Percentiles rank a stretch among this genome's conserved stretches.
Evolutionary conservation across 1,140 invertebrate species (phyloP).

Genomic region (Aradophagus sp.): DNA sequence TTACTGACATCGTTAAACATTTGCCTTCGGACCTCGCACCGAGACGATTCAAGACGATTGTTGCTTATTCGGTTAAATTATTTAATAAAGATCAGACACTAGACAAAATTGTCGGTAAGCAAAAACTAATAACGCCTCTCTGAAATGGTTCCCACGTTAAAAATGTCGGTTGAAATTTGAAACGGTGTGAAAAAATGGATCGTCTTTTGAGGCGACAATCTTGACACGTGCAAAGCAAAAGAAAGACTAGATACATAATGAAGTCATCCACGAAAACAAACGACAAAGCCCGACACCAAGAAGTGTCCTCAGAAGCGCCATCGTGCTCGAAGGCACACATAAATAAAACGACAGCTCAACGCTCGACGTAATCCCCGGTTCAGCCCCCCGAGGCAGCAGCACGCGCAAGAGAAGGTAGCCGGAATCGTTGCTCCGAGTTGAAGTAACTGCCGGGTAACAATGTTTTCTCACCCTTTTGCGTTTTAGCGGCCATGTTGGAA

Average conservation of each 20-base stretch:
- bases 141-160: too few relatives aligned
- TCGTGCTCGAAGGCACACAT: slow-evolving; percentile 15
- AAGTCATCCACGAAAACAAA: slow-evolving; percentile 8
- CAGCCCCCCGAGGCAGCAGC: slow-evolving; percentile 62
- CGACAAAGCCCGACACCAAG: slow-evolving; percentile 8
- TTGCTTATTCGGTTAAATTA: too few relatives aligned
- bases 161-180: too few relatives aligned
- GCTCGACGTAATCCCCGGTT: slow-evolving; percentile 36
- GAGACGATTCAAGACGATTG: too few relatives aligned
- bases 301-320: slow-evolving; percentile 7
- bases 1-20: too few relatives aligned
- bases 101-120: too few relatives aligned
- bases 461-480: slow-evolving; percentile 72
- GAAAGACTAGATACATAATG: not conserved
- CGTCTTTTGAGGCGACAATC: too few relatives aligned
- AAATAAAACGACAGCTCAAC: slow-evolving; percentile 28
- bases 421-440: slow-evolving; percentile 52
- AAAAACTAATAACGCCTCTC: too few relatives aligned
- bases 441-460: slow-evolving; percentile 71
- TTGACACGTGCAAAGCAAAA: too few relatives aligned
- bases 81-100: too few relatives aligned
- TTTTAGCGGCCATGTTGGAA: slow-evolving; percentile 58
- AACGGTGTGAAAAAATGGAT: too few relatives aligned
- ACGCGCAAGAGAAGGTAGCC: slow-evolving; percentile 59
- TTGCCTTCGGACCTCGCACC: too few relatives aligned